Percentiles rank a stretch among this genome's conserved stretches.
phyloP scores from a whole-genome alignment of 2,888 invertebrate genomes.

The Monochamus alternatus region DNA sequence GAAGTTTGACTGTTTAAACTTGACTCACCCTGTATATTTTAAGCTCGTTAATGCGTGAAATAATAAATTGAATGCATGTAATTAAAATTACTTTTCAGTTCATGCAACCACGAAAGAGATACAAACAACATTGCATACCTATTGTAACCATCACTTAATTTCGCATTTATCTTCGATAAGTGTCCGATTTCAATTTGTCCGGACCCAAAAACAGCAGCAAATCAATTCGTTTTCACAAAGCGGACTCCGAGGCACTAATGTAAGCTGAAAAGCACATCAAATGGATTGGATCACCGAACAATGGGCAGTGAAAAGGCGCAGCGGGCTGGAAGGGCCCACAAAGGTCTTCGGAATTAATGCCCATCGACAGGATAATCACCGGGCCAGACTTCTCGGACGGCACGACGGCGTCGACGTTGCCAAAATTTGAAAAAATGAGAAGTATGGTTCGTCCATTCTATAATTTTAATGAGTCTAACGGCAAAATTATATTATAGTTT shows the following conservation, averaged over 20 bases:
- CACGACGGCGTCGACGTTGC: conserved; percentile 25
- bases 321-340: conserved; percentile 59
- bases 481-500: too few relatives aligned
- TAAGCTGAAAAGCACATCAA: conserved; percentile 56
- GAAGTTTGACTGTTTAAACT: too few relatives aligned
- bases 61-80: too few relatives aligned
- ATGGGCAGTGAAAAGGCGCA: conserved; percentile 57
- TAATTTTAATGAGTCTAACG: too few relatives aligned
- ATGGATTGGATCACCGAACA: conserved; percentile 55
- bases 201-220: conserved; percentile 39
- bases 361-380: conserved; percentile 65
- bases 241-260: conserved; percentile 37
- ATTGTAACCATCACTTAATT: conserved; percentile 10
- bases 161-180: conserved; percentile 17
- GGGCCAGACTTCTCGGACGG: conserved; percentile 44
- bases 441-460: not conserved
- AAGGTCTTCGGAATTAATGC: conserved; percentile 62
- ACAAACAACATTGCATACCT: too few relatives aligned
- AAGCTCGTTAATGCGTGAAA: too few relatives aligned
- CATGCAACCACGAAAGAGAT: too few relatives aligned
- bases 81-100: too few relatives aligned
- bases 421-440: not conserved
- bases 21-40: too few relatives aligned
- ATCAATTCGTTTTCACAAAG: conserved; percentile 43
- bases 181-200: conserved; percentile 39